Percentiles rank a stretch among this genome's conserved stretches.
Evolutionary conservation across 2,113 vertebrate genomes (phyloP).

Genomic region (Labrus mixtus): DNA sequence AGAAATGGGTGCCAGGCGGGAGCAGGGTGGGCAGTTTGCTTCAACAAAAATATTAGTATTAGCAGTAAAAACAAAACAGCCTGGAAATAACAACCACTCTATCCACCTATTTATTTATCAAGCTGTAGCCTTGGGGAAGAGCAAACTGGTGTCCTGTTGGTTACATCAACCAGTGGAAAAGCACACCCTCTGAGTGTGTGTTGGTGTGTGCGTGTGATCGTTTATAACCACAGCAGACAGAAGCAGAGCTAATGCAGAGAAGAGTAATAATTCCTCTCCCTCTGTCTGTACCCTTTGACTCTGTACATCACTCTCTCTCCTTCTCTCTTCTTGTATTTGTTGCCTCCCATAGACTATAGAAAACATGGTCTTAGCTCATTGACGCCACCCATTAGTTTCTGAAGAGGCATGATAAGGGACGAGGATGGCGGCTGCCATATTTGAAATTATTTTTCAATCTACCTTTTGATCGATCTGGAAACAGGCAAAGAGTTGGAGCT

Average conservation of each 20-base stretch:
- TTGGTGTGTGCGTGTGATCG: constrained; percentile 19
- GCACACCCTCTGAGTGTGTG: constrained; percentile 13
- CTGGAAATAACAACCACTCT: constrained; percentile 37
- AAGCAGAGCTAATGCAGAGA: constrained; percentile 52
- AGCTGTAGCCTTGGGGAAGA: constrained; percentile 50
- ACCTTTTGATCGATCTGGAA: too few species aligned
- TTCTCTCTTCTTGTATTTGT: constrained; percentile 7
- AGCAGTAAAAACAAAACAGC: constrained; percentile 54
- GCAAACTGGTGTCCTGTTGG: constrained; percentile 40
- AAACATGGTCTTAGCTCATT: too few species aligned
- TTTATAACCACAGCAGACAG: constrained; percentile 41
- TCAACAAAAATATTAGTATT: constrained; percentile 57
- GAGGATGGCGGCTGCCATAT: too few species aligned
- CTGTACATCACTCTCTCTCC: constrained; percentile 20
- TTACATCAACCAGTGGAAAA: constrained; percentile 48
- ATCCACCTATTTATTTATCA: constrained; percentile 56
- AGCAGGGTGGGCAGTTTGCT: constrained; percentile 26
- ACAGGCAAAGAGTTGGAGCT: too few species aligned
- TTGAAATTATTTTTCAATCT: too few species aligned
- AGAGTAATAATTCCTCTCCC: constrained; percentile 50
- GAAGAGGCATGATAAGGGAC: too few species aligned
- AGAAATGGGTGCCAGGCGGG: constrained; percentile 11
- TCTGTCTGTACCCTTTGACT: constrained; percentile 30
- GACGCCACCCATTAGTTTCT: too few species aligned
- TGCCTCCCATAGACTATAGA: constrained; percentile 8